phyloP scores from a whole-genome alignment of 2,797 vertebrate genomes.

The Pseudochaenichthys georgianus region DNA sequence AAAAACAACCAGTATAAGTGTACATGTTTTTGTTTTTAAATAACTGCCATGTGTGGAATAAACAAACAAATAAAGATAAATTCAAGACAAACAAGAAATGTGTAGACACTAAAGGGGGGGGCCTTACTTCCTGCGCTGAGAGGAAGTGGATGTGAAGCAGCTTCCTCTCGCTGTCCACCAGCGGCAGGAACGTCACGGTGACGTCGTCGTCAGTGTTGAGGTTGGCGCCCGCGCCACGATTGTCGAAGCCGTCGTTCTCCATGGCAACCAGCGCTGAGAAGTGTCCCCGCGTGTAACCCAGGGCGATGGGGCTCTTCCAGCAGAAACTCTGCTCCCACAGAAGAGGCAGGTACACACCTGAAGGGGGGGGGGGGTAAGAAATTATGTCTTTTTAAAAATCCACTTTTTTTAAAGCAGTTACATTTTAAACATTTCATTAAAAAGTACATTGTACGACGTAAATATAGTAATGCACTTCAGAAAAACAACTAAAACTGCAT shows the following conservation, averaged over 20 bases:
- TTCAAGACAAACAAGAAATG: neutral
- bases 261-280: slow-evolving; percentile 99
- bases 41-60: no score
- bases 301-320: slow-evolving; percentile 98
- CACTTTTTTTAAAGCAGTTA: neutral
- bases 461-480: no score
- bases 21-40: no score
- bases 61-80: neutral
- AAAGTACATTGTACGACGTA: neutral
- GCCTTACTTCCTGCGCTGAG: slow-evolving; percentile 95
- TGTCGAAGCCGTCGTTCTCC: slow-evolving; percentile 98
- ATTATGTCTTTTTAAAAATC: neutral
- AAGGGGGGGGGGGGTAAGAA: neutral
- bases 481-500: neutral
- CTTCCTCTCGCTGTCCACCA: slow-evolving; percentile 98
- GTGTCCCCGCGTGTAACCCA: slow-evolving; percentile 98
- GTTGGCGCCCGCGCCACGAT: slow-evolving; percentile 98
- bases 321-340: slow-evolving; percentile 99
- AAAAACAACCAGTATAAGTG: no score
- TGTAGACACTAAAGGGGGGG: neutral
- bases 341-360: slow-evolving; percentile 96
- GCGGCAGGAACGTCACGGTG: slow-evolving; percentile 94
- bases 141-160: slow-evolving; percentile 97
- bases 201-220: slow-evolving; percentile 97
- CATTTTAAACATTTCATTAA: no score